Evolutionary conservation across 2,113 vertebrate species (phyloP), one percentile per base, ranked within the genome.

Genomic region (Caranx melampygus): DNA sequence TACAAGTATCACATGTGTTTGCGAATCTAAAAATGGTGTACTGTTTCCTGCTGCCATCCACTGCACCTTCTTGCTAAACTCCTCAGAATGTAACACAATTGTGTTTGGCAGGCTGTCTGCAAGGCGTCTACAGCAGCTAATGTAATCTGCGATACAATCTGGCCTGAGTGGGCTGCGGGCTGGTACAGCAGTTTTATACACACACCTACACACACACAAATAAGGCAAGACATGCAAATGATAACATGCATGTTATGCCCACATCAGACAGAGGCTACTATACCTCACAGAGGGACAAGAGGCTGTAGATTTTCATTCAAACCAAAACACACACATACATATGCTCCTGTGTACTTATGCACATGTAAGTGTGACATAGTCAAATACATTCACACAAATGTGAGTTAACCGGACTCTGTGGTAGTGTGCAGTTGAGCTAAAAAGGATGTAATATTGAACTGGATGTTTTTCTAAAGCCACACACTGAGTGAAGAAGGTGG

Each of bases 101-200:
- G 35, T 63, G 70, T 70, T 72, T 76, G 85, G 74, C 67, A 76
- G 64, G 79, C 72, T 73, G 82, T 75, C 79, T 87, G 77, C 20
- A 33, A 61, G 65, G 66, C 51, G 13, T 71, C 83, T 69, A 81
- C 72, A 88, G 81, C 78, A 84, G 82, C 76, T 84, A 88, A 90
- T 81, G 86, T 77, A 87, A 88, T 87, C 78, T 75, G 70, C 75
- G 67, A 85, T 81, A 57, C 75, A 88, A 88, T 88, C 81, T 88
- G 84, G 81, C 71, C 67, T 83, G 83, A 87, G 89, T 87, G 86
- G 86, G 89, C 65, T 67, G 86, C 60, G 31, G 26, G 64, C 69
- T 86, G 72, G 49, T 49, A 60, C 87, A 87, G 81, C 76, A 87
- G 71, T 75, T 84, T 72, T 58, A 83, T 34, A 72, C 72, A 79